Base-by-base conservation (phyloP, 2,888 invertebrate genomes). In the Phyllotreta cruciferae region DNA sequence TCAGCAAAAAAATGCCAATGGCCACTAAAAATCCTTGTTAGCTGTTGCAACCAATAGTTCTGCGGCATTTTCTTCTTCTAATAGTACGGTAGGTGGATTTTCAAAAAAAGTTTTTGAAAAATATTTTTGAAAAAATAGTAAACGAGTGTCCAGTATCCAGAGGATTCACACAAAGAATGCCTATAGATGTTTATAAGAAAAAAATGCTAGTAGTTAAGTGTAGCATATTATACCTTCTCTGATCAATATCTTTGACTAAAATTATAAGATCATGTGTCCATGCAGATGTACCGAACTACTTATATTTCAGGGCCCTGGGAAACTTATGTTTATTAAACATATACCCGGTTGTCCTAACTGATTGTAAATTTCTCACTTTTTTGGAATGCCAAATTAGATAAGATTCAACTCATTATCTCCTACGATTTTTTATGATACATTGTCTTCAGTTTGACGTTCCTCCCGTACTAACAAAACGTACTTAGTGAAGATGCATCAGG, bases 1-100 rank as follows among this genome's bases (percentile, higher is more conserved):
- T 58, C 47, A 49, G 58, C 63, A 66, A 66, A 66, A 66, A 66
- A 62, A 63, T 60, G 53, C 14, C 24, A 41, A 49, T 60, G 57
- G 53, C 58, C 55, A 60, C 55, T 56, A 60, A 61, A 50, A 45
- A 64, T 44, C 58, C 49, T 58, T 50, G 54, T 24, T 8, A 24
- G 50, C 52, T 58, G 42, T 50, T 35, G 42, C 50, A 58, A 58
- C 45, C 45, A 5, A 13, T 42, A 45, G 34, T n/a, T 55, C 10
- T 34, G 11, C 10, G 55, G 13, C 42, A 44, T 56, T 36, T 56
- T 36, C 44, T 44, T 36, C 3, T 42, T 42, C 13, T 10, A 34
- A 41, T 56, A 44, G 56, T 56, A 44, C 35, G 44, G 44, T 36
- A 24, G 24, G 24, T 24, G n/a, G 8, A 41, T 14, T 11, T 8